phyloP scores from a whole-genome alignment of 2,888 invertebrate species.

The Cantharis nigra region DNA sequence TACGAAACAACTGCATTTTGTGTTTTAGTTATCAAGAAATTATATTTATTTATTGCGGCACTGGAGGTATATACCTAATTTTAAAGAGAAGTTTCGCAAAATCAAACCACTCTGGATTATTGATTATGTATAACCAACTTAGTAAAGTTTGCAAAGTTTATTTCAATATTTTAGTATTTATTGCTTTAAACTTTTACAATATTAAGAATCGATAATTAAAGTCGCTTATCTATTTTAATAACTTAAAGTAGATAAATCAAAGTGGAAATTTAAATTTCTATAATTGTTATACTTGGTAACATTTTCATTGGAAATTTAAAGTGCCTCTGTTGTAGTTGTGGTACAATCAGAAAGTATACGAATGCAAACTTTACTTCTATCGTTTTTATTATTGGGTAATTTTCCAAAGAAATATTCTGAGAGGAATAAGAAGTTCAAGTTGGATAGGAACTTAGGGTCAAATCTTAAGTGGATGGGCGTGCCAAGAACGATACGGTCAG shows the following conservation, averaged over 20 bases:
- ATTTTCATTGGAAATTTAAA: not conserved
- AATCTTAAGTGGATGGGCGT: conserved; percentile 31
- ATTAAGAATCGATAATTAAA: not conserved
- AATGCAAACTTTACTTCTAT: not conserved
- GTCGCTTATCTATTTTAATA: not conserved
- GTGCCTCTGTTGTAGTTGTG: not conserved
- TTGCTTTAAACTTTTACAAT: not conserved
- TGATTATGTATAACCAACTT: not conserved
- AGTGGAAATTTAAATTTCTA: not conserved
- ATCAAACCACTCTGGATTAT: not conserved
- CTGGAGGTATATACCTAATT: not conserved
- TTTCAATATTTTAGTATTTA: not conserved
- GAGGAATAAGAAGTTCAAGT: conserved; percentile 8
- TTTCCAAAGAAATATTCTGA: not conserved
- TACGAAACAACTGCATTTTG: not conserved
- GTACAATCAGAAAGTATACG: not conserved
- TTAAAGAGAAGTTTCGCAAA: not conserved
- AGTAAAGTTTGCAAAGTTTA: not conserved
- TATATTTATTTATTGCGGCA: not conserved
- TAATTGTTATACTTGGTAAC: not conserved
- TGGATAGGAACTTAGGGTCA: conserved; percentile 29
- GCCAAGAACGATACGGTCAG: conserved; percentile 28
- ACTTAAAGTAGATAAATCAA: not conserved
- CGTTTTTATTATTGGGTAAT: not conserved
- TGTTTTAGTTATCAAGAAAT: not conserved